Percentiles rank a stretch among this genome's conserved stretches.
Evolutionary conservation across 2,113 vertebrate species (phyloP).

Genomic region (Petroica traversi): DNA sequence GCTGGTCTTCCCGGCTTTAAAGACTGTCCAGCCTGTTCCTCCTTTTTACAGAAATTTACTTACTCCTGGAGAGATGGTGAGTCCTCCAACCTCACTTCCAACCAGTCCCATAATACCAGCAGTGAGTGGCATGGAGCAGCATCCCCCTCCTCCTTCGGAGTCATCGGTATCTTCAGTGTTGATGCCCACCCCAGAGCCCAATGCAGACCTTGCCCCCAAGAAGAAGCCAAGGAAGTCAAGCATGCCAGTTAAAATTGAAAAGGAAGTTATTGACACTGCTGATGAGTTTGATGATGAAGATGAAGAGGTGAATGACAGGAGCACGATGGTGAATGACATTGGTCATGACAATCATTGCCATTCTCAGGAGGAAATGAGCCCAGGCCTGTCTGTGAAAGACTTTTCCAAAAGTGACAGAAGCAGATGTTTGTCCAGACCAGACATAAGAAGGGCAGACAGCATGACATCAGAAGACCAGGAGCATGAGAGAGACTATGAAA

Average conservation of each 20-base stretch:
- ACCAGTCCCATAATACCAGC: conserved; percentile 94
- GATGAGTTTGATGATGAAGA: conserved; percentile 97
- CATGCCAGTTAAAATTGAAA: conserved; percentile 99
- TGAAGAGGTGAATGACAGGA: conserved; percentile 83
- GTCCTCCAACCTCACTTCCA: conserved; percentile 91
- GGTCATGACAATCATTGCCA: conserved; percentile 92
- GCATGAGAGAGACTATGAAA: conserved; percentile 96
- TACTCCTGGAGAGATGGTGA: conserved; percentile 92
- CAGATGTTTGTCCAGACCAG: conserved; percentile 81
- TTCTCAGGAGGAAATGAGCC: conserved; percentile 95
- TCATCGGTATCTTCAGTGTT: conserved; percentile 74
- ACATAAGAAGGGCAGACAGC: conserved; percentile 90
- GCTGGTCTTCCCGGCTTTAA: conserved; percentile 92
- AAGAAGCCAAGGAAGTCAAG: conserved; percentile 99
- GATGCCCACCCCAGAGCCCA: conserved; percentile 77
- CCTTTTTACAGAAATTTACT: conserved; percentile 97
- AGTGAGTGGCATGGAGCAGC: conserved; percentile 82
- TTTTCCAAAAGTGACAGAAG: conserved; percentile 86
- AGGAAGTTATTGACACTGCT: conserved; percentile 93
- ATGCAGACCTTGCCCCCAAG: conserved; percentile 89
- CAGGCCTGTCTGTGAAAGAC: conserved; percentile 87
- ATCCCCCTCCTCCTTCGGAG: conserved; percentile 82
- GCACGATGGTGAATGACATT: conserved; percentile 83
- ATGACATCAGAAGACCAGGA: conserved; percentile 98
- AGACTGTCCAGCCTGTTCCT: conserved; percentile 97